A percentile compares a stretch with the other conserved stretches of the same genome.
These are phyloP conservation scores for Oryzias woworae DNA, from an alignment of 2,113 vertebrate species.

Conservation along the genomic window DNA sequence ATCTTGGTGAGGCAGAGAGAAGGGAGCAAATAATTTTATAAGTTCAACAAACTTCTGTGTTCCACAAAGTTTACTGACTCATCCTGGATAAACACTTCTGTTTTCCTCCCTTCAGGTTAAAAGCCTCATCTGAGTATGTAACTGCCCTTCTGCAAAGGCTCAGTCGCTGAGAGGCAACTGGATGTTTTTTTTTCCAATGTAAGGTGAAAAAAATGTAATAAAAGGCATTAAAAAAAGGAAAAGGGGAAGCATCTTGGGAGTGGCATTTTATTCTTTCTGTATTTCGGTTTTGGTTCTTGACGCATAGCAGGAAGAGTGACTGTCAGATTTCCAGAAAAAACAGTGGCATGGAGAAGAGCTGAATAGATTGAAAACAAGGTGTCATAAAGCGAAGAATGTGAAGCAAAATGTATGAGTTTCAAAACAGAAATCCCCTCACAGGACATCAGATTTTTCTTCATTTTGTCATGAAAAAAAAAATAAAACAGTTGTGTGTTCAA, in stretches of 20 bases:
- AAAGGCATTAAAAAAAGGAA: conserved; percentile 36
- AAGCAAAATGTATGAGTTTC: conserved; percentile 9
- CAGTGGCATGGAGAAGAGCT: background rate
- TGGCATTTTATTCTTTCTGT: conserved; percentile 46
- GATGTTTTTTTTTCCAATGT: conserved; percentile 45
- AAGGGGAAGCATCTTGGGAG: conserved; percentile 42
- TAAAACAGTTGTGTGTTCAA: conserved; percentile 27
- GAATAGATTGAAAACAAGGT: background rate
- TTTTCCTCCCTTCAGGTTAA: conserved; percentile 32
- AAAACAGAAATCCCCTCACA: too few relatives aligned
- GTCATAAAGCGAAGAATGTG: background rate
- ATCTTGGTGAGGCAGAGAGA: conserved; percentile 20
- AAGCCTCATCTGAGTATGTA: conserved; percentile 33
- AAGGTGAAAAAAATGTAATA: conserved; percentile 53
- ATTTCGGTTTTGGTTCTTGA: conserved; percentile 48
- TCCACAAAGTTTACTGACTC: conserved; percentile 41
- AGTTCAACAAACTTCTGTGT: conserved; percentile 14
- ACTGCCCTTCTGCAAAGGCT: background rate
- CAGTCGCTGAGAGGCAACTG: conserved; percentile 36
- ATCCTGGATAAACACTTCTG: conserved; percentile 39
- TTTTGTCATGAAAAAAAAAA: conserved; percentile 37
- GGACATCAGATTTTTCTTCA: too few relatives aligned
- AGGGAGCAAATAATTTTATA: conserved; percentile 14
- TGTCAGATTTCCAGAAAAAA: conserved; percentile 53
- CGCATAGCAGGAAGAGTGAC: conserved; percentile 56